Evolutionary conservation across 2,797 vertebrate species (phyloP), one percentile per base, ranked within the genome.

Genomic region (Galaxias olidus): DNA sequence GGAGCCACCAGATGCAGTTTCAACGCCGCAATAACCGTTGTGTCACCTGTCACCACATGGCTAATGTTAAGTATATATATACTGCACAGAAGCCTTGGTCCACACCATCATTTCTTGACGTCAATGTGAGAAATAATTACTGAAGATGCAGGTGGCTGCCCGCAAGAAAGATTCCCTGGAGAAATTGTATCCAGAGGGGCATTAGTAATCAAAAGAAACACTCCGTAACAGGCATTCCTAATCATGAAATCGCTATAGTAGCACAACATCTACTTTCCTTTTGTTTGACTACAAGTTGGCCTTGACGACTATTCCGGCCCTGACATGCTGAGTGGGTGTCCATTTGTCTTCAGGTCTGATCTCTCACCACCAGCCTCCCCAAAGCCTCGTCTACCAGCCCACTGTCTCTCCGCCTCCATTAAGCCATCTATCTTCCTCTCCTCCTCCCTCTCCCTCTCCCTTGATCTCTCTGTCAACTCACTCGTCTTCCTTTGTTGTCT

Each of bases 381-480:
- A 79, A 87, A 84, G 90, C 83, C 86, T 89, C 80, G 78, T 89
- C 85, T 89, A 83, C 70, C 83, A 50, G 76, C 85, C 87, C 82
- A 86, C 85, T 88, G 89, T 89, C 89, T 91, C 82, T 77, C 80
- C 65, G 75, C 79, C 84, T 88, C 85, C 87, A 89, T 90, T 87
- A 88, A 91, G 89, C 86, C 85, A 92, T 92, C 89, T 81, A 85
- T 92, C 90, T 90, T 91, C 84, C 81, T 90, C 83, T 73, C 78
- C 84, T 86, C 30, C 30, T 30, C 30, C 84, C 77, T 82, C 30
- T 30, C 30, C 84, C 77, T 82, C 61, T 77, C 81, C 79, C 87
- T 78, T 84, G 71, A 84, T 89, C 78, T 81, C 79, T 71, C 71
- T 81, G 77, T 87, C 89, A 84, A 77, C 77, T 80, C 67, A 79